phyloP scores from a whole-genome alignment of 1,140 invertebrate species.

The Drosophila orosa region DNA sequence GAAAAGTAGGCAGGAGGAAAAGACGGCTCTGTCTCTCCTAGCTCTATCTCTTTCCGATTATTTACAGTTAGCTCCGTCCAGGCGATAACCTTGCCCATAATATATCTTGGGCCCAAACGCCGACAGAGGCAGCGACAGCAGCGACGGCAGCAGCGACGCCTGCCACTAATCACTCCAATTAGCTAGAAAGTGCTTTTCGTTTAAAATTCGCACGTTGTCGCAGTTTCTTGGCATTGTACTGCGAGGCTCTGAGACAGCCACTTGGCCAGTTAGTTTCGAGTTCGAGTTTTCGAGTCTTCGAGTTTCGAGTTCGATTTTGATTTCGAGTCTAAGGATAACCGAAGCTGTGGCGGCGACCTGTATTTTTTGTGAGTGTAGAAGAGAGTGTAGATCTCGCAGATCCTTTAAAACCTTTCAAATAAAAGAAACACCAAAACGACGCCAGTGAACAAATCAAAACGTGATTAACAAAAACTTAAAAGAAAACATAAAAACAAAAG shows the following conservation, averaged over 20 bases:
- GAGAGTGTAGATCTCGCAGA: neutral
- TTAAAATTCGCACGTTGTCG: constrained; percentile 84
- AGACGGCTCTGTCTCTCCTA: constrained; percentile 1
- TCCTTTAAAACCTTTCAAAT: neutral
- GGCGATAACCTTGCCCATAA: constrained; percentile 68
- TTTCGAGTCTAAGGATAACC: constrained; percentile 3
- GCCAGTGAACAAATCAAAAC: neutral
- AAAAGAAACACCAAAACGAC: neutral
- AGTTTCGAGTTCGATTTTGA: neutral
- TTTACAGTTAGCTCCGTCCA: constrained; percentile 62
- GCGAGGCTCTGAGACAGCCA: constrained; percentile 61
- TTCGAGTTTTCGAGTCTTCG: neutral
- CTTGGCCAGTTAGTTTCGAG: constrained; percentile 46
- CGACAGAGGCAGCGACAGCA: constrained; percentile 21
- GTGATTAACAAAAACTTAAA: neutral
- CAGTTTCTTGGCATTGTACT: constrained; percentile 83
- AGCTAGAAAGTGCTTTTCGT: constrained; percentile 80
- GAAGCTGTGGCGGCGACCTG: neutral
- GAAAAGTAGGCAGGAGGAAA: neutral
- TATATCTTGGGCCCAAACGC: constrained; percentile 49
- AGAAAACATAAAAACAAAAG: neutral
- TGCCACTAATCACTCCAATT: constrained; percentile 80
- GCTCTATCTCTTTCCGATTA: constrained; percentile 59
- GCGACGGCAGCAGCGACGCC: constrained; percentile 45
- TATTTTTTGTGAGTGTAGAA: constrained; percentile 13